Percentiles rank a stretch among this genome's conserved stretches.
Conservation (phyloP, 2,888 invertebrate species). For the Papilio gigon region DNA sequence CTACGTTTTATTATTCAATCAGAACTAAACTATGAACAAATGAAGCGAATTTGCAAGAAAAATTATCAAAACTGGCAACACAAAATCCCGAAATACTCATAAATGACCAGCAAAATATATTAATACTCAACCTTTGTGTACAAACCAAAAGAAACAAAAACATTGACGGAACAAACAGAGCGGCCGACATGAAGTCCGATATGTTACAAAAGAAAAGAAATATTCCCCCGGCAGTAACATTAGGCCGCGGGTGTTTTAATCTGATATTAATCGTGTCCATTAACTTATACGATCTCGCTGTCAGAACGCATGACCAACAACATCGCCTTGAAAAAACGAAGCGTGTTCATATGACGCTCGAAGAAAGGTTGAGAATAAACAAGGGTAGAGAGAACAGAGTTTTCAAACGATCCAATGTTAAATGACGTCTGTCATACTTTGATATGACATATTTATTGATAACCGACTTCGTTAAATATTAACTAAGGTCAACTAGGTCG, state of each 20-base stretch:
- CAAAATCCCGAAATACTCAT: not conserved
- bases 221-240: constrained; percentile 11
- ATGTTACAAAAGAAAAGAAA: constrained; percentile 20
- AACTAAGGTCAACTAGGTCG: no score
- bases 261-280: constrained; percentile 29
- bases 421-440: no score
- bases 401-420: no score
- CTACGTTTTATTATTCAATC: no score
- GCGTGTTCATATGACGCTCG: not conserved
- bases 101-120: not conserved
- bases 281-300: constrained; percentile 23
- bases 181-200: not conserved
- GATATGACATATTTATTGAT: no score
- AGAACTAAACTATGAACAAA: no score
- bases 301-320: constrained; percentile 24
- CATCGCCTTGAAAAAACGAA: constrained; percentile 7
- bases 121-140: no score
- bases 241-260: constrained; percentile 35
- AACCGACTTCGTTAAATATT: no score
- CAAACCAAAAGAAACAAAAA: not conserved
- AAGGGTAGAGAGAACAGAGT: not conserved
- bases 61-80: not conserved
- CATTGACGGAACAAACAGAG: not conserved
- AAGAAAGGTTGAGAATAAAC: not conserved
- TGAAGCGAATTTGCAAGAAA: no score